Conservation (phyloP, 2,888 invertebrate genomes). For the Vesta saturnalis region DNA sequence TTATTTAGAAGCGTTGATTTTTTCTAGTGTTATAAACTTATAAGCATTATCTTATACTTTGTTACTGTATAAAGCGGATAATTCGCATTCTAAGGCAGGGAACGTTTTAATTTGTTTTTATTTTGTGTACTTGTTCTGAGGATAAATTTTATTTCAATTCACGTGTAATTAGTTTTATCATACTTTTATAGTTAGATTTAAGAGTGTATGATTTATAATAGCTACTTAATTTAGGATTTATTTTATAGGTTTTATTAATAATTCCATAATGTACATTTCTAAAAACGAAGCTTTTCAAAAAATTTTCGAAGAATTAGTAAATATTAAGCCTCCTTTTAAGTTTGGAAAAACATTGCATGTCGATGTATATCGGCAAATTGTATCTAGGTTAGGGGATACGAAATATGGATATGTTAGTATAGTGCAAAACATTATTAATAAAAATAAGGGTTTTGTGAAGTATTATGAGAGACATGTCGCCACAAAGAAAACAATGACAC, state of each 20-base stretch:
- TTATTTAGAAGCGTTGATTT: too few relatives aligned
- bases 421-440: neutral
- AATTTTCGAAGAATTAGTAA: neutral
- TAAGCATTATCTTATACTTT: too few relatives aligned
- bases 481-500: neutral
- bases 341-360: neutral
- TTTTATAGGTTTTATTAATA: neutral
- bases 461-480: neutral
- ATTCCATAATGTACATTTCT: neutral
- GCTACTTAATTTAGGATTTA: too few relatives aligned
- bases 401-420: neutral
- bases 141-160: too few relatives aligned
- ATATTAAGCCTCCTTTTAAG: neutral
- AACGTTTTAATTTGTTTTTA: too few relatives aligned
- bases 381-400: neutral
- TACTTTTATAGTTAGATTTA: too few relatives aligned
- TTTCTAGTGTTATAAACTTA: too few relatives aligned
- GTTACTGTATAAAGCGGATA: too few relatives aligned
- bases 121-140: too few relatives aligned
- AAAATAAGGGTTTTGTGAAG: neutral
- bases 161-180: too few relatives aligned
- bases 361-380: neutral
- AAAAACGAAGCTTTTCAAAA: neutral
- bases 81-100: too few relatives aligned
- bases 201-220: too few relatives aligned